Conservation (phyloP, 2,888 invertebrate species). For the Drosophila mimica region DNA sequence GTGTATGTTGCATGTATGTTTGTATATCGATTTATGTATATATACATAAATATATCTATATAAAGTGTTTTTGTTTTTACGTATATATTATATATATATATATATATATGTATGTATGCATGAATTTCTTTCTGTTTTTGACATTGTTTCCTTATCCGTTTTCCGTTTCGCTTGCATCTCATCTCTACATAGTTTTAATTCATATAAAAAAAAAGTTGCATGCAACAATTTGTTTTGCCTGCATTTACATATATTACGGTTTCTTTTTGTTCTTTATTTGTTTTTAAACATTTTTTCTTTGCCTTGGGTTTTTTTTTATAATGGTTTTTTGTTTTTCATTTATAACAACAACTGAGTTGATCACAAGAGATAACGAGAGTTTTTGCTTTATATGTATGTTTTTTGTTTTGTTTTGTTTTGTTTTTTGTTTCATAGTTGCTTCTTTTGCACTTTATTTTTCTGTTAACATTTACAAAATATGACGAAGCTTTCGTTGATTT, state of each 20-base stretch:
- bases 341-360: slow-evolving; percentile 79
- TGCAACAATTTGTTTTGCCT: slow-evolving; percentile 18
- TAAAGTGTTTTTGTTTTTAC: slow-evolving; percentile 25
- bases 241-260: background rate
- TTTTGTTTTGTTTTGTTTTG: slow-evolving; percentile 6
- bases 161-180: slow-evolving; percentile 13
- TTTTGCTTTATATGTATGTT: slow-evolving; percentile 46
- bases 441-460: slow-evolving; percentile 37
- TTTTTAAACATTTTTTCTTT: slow-evolving; percentile 38
- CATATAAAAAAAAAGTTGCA: slow-evolving; percentile 41
- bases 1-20: slow-evolving; percentile 26
- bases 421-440: slow-evolving; percentile 25
- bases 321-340: slow-evolving; percentile 41
- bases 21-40: slow-evolving; percentile 28
- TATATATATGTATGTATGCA: slow-evolving; percentile 24
- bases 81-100: slow-evolving; percentile 12
- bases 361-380: slow-evolving; percentile 80
- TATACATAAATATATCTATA: slow-evolving; percentile 32
- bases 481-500: slow-evolving; percentile 55
- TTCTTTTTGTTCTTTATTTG: slow-evolving; percentile 9
- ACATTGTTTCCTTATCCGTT: slow-evolving; percentile 37
- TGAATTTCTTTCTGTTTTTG: slow-evolving; percentile 38
- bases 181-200: slow-evolving; percentile 11
- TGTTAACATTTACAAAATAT: slow-evolving; percentile 54
- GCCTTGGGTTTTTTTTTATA: slow-evolving; percentile 20